Evolutionary conservation across 37 sponge, comb jelly and placozoan genomes (phyloP).

Genomic region (Ephydatia muelleri): DNA sequence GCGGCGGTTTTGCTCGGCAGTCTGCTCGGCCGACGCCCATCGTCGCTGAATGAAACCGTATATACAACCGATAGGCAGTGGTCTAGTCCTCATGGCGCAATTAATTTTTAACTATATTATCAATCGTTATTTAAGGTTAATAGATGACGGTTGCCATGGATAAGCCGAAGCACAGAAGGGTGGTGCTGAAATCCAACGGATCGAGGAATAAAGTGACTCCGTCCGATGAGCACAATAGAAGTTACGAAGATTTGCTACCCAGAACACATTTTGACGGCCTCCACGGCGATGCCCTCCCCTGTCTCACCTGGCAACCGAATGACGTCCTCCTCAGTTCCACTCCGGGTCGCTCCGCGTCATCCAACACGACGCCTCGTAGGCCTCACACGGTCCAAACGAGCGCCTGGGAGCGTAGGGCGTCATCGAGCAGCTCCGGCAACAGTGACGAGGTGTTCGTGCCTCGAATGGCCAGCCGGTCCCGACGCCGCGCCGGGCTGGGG

Average conservation of each 20-base stretch:
- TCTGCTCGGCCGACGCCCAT: not conserved
- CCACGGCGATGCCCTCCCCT: not conserved
- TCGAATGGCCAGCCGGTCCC: not conserved
- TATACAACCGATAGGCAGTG: not conserved
- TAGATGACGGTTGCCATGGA: constrained; percentile 20
- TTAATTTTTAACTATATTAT: not conserved
- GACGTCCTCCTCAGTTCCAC: not conserved
- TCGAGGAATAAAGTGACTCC: not conserved
- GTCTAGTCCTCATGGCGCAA: not conserved
- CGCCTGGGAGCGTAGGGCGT: not conserved
- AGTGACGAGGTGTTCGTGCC: not conserved
- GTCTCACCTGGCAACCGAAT: not conserved
- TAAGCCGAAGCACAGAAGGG: not conserved
- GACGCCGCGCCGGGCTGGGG: not conserved
- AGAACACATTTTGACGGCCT: not conserved
- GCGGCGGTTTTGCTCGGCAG: not conserved
- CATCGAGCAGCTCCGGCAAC: not conserved
- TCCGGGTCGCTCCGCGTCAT: not conserved
- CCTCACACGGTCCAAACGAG: not conserved
- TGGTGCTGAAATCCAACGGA: constrained; percentile 32
- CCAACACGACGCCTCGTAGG: not conserved
- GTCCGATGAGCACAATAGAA: not conserved
- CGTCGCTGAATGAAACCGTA: not conserved
- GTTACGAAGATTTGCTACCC: not conserved
- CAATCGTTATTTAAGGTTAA: not conserved